These are phyloP conservation scores for Nasonovia ribisnigri DNA, from an alignment of 2,888 invertebrate species.

Conservation along the genomic window DNA sequence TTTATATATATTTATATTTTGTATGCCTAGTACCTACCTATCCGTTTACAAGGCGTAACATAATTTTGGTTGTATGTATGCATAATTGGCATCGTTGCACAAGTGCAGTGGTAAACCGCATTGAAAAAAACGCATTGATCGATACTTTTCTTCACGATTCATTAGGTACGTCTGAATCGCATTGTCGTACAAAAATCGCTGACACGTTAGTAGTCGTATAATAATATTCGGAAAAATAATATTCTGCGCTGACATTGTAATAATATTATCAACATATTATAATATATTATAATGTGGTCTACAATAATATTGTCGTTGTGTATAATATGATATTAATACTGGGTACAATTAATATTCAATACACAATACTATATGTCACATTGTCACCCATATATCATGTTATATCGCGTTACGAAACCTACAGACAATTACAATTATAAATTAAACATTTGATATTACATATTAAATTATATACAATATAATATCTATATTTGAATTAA, in stretches of 20 bases:
- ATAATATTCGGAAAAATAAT: background rate
- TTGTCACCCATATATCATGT: background rate
- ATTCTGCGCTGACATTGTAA: background rate
- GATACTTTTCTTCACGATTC: slow-evolving; percentile 16
- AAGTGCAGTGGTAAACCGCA: background rate
- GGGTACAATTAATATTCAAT: background rate
- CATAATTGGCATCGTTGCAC: slow-evolving; percentile 1
- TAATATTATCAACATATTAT: background rate
- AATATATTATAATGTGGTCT: background rate
- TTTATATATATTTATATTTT: background rate
- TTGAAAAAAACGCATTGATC: background rate
- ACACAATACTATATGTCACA: background rate
- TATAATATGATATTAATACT: background rate
- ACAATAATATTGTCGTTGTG: background rate
- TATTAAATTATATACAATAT: background rate
- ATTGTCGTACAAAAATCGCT: slow-evolving; percentile 1
- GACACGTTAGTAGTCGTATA: background rate
- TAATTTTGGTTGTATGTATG: background rate
- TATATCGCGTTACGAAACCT: background rate
- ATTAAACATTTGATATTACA: background rate
- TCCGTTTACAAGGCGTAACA: background rate
- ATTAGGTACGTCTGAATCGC: background rate
- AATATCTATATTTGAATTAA: background rate
- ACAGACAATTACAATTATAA: background rate
- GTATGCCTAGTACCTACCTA: background rate